phyloP scores from a whole-genome alignment of 2,888 invertebrate genomes.

The Ormia ochracea region DNA sequence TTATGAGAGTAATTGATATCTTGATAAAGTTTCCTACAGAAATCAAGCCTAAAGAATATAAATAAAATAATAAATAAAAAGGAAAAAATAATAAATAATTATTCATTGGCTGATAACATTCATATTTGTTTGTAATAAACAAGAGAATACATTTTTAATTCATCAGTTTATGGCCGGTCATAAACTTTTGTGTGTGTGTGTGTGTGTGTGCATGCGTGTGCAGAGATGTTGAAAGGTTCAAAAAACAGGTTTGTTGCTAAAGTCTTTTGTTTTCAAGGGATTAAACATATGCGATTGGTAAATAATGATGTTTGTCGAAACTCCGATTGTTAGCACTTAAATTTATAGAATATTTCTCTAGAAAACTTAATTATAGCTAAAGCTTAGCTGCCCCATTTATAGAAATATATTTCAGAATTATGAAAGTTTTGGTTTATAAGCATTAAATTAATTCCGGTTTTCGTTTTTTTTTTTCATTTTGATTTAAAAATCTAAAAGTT shows the following conservation, averaged over 20 bases:
- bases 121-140: not conserved
- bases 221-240: slow-evolving; percentile 31
- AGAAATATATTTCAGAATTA: not conserved
- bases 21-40: slow-evolving; percentile 26
- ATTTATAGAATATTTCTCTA: not conserved
- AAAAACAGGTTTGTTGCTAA: slow-evolving; percentile 49
- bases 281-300: not conserved
- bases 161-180: slow-evolving; percentile 21
- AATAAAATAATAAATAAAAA: not conserved
- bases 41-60: not conserved
- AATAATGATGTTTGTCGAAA: not conserved
- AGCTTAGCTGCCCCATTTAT: not conserved
- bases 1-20: slow-evolving; percentile 59
- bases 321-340: not conserved
- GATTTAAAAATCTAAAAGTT: too few relatives aligned
- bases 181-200: not conserved
- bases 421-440: not conserved
- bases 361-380: not conserved
- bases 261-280: slow-evolving; percentile 51
- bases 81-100: slow-evolving; percentile 23
- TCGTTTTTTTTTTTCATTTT: too few relatives aligned
- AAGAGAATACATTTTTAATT: not conserved
- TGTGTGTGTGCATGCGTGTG: not conserved
- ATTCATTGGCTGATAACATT: too few relatives aligned
- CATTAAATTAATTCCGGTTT: too few relatives aligned